phyloP scores from a whole-genome alignment of 2,888 invertebrate species.

The Pandemis cinnamomeana region DNA sequence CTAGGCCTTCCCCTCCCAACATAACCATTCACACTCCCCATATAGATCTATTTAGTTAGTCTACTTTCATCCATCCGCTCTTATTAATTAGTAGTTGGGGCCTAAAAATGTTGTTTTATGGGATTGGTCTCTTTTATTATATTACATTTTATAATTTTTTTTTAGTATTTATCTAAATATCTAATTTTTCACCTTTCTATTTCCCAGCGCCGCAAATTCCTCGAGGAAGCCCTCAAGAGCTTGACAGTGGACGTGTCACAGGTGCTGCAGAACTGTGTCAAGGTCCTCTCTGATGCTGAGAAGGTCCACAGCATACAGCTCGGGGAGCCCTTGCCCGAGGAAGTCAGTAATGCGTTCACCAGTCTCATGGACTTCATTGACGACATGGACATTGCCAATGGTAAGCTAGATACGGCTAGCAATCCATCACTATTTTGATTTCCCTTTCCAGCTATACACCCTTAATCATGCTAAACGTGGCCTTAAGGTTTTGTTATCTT shows the following conservation, averaged over 20 bases:
- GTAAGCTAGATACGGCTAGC: conserved; percentile 60
- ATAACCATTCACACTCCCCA: too few species aligned
- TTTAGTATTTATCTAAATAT: neutral
- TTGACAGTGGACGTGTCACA: conserved; percentile 89
- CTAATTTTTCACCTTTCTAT: neutral
- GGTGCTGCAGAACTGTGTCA: conserved; percentile 86
- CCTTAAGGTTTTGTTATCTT: too few species aligned
- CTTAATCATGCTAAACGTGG: too few species aligned
- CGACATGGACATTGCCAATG: conserved; percentile 92
- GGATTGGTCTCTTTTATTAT: too few species aligned
- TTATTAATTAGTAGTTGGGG: too few species aligned
- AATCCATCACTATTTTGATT: too few species aligned
- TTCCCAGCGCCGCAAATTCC: conserved; percentile 87
- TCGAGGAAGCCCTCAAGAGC: conserved; percentile 88
- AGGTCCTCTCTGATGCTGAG: conserved; percentile 81
- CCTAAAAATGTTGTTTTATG: too few species aligned
- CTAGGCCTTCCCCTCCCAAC: too few species aligned
- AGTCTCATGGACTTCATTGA: conserved; percentile 88
- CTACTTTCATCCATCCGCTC: too few species aligned
- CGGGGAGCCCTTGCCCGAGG: conserved; percentile 81
- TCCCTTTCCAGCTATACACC: too few species aligned
- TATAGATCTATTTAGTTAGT: too few species aligned
- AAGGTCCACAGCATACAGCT: conserved; percentile 68
- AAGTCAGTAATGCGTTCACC: conserved; percentile 87
- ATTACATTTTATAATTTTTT: too few species aligned